Conservation (phyloP, 2,888 invertebrate species). For the Hirtodrosophila alboralis region DNA sequence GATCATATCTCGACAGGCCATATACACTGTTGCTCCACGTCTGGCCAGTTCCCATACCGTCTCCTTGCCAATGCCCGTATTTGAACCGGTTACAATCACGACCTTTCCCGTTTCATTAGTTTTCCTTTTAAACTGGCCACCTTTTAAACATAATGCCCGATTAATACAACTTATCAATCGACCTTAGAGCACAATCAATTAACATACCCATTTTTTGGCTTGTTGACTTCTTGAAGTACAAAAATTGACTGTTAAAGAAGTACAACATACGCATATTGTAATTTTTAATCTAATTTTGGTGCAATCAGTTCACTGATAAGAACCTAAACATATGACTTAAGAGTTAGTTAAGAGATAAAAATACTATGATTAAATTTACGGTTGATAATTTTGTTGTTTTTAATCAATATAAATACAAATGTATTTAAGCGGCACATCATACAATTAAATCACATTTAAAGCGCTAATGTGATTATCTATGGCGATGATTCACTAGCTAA, state of each 20-base stretch:
- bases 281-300: background rate
- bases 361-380: background rate
- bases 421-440: too few species aligned
- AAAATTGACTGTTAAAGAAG: slow-evolving; percentile 14
- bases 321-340: background rate
- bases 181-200: slow-evolving; percentile 17
- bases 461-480: too few species aligned
- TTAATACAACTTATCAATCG: slow-evolving; percentile 27
- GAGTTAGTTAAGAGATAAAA: too few species aligned
- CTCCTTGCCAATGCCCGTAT: slow-evolving; percentile 92
- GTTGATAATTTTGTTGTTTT: too few species aligned
- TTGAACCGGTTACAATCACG: slow-evolving; percentile 92
- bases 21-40: slow-evolving; percentile 91
- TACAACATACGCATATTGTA: background rate
- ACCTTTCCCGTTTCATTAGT: slow-evolving; percentile 87
- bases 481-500: too few species aligned
- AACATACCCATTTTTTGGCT: slow-evolving; percentile 17
- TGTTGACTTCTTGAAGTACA: slow-evolving; percentile 2
- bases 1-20: slow-evolving; percentile 92
- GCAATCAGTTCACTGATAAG: slow-evolving; percentile 10
- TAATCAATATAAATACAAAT: background rate
- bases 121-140: slow-evolving; percentile 86
- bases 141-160: slow-evolving; percentile 84
- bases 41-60: slow-evolving; percentile 89
- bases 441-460: too few species aligned